These are phyloP conservation scores for Melikaiella ostensackeni DNA, from an alignment of 2,888 invertebrate species.

Conservation along the genomic window DNA sequence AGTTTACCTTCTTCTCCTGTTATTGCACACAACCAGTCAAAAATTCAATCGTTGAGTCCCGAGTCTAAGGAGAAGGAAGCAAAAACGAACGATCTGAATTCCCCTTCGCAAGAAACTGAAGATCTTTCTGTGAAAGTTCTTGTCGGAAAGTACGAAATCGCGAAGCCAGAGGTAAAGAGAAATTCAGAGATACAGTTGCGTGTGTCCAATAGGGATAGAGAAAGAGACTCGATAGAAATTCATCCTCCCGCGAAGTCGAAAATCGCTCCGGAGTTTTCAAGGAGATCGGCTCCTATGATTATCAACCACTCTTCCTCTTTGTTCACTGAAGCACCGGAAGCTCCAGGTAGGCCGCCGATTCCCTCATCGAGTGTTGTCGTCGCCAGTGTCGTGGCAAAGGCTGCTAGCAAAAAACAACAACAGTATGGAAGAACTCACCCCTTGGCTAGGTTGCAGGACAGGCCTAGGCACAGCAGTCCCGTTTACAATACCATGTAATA, in stretches of 20 bases:
- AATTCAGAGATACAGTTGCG: slow-evolving; percentile 68
- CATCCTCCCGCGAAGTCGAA: slow-evolving; percentile 72
- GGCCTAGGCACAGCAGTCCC: slow-evolving; percentile 88
- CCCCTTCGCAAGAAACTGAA: slow-evolving; percentile 76
- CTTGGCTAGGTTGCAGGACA: slow-evolving; percentile 89
- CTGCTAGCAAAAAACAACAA: slow-evolving; percentile 88
- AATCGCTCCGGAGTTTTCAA: slow-evolving; percentile 71
- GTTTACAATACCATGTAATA: slow-evolving; percentile 93
- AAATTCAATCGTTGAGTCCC: slow-evolving; percentile 66
- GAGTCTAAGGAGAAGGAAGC: slow-evolving; percentile 64
- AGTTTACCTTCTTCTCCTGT: slow-evolving; percentile 80
- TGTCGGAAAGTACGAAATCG: slow-evolving; percentile 87
- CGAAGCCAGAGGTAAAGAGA: slow-evolving; percentile 65
- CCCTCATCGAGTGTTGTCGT: slow-evolving; percentile 82
- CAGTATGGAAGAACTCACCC: slow-evolving; percentile 97
- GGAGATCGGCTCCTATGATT: slow-evolving; percentile 72
- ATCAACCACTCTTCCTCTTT: slow-evolving; percentile 60
- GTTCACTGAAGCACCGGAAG: slow-evolving; percentile 60
- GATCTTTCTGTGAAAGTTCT: slow-evolving; percentile 86
- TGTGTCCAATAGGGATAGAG: slow-evolving; percentile 58
- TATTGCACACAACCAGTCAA: slow-evolving; percentile 79
- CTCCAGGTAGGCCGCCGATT: slow-evolving; percentile 74
- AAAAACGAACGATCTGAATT: slow-evolving; percentile 48
- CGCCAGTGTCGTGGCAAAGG: slow-evolving; percentile 84
- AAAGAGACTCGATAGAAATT: slow-evolving; percentile 65